Conservation (phyloP, 2,888 invertebrate species). For the Esperia sulphurella region DNA sequence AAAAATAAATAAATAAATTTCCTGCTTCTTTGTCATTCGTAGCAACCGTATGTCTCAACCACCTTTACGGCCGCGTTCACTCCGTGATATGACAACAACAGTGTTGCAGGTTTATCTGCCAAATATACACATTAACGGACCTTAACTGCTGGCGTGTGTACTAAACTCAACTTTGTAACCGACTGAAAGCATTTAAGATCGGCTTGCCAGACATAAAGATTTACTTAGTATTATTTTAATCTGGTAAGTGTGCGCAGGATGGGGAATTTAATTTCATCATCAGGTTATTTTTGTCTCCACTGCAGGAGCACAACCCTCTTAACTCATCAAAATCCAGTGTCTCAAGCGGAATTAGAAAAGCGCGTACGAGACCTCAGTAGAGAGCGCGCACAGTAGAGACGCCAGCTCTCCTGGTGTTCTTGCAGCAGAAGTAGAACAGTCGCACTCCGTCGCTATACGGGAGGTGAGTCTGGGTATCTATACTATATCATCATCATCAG, state of each 20-base stretch:
- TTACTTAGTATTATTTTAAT: neutral
- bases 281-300: too few relatives aligned
- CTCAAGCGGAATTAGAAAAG: conserved; percentile 65
- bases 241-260: neutral
- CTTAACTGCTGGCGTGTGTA: conserved; percentile 1
- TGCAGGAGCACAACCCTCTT: too few relatives aligned
- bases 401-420: conserved; percentile 81
- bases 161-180: neutral
- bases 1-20: neutral
- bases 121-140: conserved; percentile 18
- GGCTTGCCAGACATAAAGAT: neutral
- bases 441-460: conserved; percentile 84
- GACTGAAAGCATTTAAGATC: too few relatives aligned
- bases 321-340: too few relatives aligned
- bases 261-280: too few relatives aligned
- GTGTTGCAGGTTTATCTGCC: conserved; percentile 21
- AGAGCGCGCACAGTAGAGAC: conserved; percentile 81
- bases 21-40: neutral
- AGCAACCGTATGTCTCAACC: neutral
- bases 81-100: conserved; percentile 12
- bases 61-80: neutral
- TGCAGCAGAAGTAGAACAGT: conserved; percentile 88
- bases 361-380: conserved; percentile 76
- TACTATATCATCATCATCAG: too few relatives aligned
- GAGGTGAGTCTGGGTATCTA: conserved; percentile 72